phyloP scores from a whole-genome alignment of 1,140 invertebrate species.

The Argopecten irradians region DNA sequence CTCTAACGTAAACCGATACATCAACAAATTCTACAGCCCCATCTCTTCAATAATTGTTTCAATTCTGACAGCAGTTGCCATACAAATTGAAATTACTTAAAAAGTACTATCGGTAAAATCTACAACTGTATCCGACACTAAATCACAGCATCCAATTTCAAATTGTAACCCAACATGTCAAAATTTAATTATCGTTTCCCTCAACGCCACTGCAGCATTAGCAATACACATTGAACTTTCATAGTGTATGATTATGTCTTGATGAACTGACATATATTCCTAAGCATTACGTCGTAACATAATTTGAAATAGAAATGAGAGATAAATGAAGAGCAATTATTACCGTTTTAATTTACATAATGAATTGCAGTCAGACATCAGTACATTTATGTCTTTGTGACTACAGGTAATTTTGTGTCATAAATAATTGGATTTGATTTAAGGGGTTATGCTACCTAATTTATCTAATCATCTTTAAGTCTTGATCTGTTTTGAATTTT shows the following conservation, averaged over 20 bases:
- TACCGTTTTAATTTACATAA: neutral
- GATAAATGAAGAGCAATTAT: neutral
- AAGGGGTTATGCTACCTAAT: too few relatives aligned
- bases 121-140: neutral
- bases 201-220: neutral
- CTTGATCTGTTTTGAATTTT: too few relatives aligned
- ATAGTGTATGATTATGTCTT: neutral
- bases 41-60: neutral
- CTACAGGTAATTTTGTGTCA: neutral
- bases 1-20: neutral
- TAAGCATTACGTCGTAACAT: neutral
- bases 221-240: neutral
- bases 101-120: neutral
- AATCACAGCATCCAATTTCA: slow-evolving; percentile 15
- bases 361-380: neutral
- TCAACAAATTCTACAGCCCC: neutral
- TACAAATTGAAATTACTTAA: slow-evolving; percentile 13
- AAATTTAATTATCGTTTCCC: neutral
- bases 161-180: slow-evolving; percentile 21
- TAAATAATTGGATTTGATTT: too few relatives aligned
- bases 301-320: neutral
- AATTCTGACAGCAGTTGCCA: neutral
- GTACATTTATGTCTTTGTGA: too few relatives aligned
- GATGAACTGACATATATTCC: neutral
- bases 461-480: too few relatives aligned